phyloP scores from a whole-genome alignment of 2,113 vertebrate species.

The Motacilla alba region DNA sequence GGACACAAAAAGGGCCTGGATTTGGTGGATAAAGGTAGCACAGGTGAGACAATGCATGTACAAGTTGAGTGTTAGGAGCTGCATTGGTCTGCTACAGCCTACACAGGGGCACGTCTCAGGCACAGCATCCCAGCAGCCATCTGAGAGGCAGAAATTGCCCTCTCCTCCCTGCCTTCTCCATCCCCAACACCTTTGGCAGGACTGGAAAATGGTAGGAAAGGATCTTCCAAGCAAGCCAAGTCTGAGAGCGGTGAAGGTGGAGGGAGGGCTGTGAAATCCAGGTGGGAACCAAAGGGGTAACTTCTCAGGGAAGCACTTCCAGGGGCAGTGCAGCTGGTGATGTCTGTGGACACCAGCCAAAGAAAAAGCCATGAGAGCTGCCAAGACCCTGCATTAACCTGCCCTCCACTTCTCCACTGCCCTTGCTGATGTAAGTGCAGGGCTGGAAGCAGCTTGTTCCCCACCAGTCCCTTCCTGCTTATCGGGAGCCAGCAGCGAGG shows the following conservation, averaged over 20 bases:
- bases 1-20: accelerated
- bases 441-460: neutral
- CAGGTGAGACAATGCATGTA: neutral
- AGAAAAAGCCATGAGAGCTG: neutral
- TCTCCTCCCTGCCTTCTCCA: neutral
- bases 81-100: neutral
- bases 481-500: neutral
- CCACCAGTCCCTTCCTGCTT: neutral
- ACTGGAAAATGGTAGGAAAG: neutral
- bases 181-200: neutral
- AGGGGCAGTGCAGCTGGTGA: neutral
- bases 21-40: neutral
- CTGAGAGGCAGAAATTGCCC: neutral
- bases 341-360: neutral
- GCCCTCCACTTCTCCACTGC: neutral
- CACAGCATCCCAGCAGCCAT: neutral
- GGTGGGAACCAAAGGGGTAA: neutral
- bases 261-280: neutral
- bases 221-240: neutral
- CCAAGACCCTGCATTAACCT: neutral
- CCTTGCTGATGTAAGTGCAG: accelerated
- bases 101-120: accelerated
- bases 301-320: neutral
- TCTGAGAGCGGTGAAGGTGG: accelerated
- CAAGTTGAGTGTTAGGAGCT: neutral